phyloP scores from a whole-genome alignment of 2,797 vertebrate genomes.

The Dendrocincla tyrannina region DNA sequence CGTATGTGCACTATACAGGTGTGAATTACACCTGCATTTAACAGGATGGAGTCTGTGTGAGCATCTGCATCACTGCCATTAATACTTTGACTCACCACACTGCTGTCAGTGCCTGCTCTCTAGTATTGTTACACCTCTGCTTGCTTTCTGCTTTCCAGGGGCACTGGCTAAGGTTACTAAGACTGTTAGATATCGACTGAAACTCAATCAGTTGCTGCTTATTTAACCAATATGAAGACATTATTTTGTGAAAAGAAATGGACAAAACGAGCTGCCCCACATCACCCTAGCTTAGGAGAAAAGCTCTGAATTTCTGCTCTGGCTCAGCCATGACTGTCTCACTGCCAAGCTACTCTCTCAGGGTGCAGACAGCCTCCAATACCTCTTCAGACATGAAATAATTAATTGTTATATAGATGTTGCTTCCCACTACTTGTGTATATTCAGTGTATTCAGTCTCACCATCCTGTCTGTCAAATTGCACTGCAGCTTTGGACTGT shows the following conservation, averaged over 20 bases:
- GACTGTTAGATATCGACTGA: not conserved
- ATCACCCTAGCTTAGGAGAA: fast-evolving
- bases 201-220: not conserved
- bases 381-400: not conserved
- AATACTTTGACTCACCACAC: not conserved
- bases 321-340: not conserved
- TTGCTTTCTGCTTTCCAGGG: not conserved
- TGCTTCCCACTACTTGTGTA: not conserved
- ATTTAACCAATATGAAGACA: not conserved
- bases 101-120: not conserved
- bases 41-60: not conserved
- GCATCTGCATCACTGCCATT: not conserved
- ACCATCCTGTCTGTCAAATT: not conserved
- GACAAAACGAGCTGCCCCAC: not conserved
- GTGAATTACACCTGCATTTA: not conserved
- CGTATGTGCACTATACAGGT: not conserved
- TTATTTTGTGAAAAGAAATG: not conserved
- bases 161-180: not conserved
- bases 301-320: not conserved
- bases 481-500: not conserved
- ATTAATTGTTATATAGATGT: not conserved
- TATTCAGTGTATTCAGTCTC: not conserved
- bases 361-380: not conserved
- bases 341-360: not conserved
- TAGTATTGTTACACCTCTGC: not conserved